Base-by-base conservation (phyloP, 2,113 vertebrate species). In the Varanus komodoensis region DNA sequence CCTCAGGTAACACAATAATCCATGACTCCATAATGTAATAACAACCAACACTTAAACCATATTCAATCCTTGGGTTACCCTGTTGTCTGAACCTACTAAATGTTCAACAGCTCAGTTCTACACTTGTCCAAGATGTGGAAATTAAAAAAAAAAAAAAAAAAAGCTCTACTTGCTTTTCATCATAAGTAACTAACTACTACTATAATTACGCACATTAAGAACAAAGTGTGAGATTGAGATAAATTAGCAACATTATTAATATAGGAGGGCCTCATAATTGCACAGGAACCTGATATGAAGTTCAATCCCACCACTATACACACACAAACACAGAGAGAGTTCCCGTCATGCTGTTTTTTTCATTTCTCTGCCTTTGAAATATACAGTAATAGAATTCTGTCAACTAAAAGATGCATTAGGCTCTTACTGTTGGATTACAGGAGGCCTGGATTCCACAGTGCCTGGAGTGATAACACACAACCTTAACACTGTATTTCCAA, bases 81-180 rank as follows among this genome's bases (percentile, higher is more conserved):
- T 54, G 54, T 54, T 54, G 54, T 54, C 54, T 54, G 54, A 12
- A 54, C 54, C 54, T 12, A 54, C 7, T 54, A 54, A 54, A 7
- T 7, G 77, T 15, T 90, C 80, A 44, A 92, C 54, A 89, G 86
- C 79, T 89, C 90, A 95, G 90, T 91, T 82, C 19, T 82, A 92
- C 93, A 87, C 75, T 86, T 80, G 52, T 8, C 19, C 75, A 73
- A 94, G 68, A n/a, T 87, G 89, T 87, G 27, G 88, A 91, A 95
- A 95, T 92, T 44, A 44, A 44, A 44, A 92, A 90, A 92, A 92
- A 93, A 44, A 44, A 44, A 92, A 90, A 92, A 92, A 93, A 95
- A 93, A 81, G 92, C 89, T 38, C 32, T 91, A 71, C 92, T 96
- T 93, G 87, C 92, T 95, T 95, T 93, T 91, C 82, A 95, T 75